Percentiles rank a stretch among this genome's conserved stretches.
phyloP scores from a whole-genome alignment of 2,888 invertebrate species.

The Hemicrepidius hirtus region DNA sequence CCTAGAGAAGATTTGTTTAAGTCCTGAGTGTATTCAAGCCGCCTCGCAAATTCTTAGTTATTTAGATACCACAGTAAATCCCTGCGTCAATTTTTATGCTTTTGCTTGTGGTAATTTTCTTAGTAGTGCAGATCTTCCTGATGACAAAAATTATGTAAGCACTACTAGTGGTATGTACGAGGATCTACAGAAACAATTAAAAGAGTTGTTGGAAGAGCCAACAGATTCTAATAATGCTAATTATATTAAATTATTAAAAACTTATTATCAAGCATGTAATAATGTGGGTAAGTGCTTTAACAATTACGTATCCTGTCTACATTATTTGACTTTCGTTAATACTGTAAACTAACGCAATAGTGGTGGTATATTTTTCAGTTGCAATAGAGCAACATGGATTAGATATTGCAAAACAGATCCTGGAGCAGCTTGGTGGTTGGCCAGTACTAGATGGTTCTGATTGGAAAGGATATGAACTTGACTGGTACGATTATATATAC shows the following conservation, averaged over 20 bases:
- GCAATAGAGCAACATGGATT: slow-evolving; percentile 59
- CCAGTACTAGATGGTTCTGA: slow-evolving; percentile 72
- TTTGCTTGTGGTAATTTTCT: slow-evolving; percentile 37
- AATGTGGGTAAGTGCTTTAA: slow-evolving; percentile 19
- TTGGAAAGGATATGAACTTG: slow-evolving; percentile 70
- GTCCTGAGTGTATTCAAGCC: slow-evolving; percentile 20
- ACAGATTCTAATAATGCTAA: not conserved
- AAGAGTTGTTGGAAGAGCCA: slow-evolving; percentile 2
- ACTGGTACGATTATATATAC: slow-evolving; percentile 65
- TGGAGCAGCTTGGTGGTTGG: slow-evolving; percentile 76
- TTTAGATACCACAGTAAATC: slow-evolving; percentile 18
- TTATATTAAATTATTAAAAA: slow-evolving; percentile 10
- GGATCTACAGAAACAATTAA: slow-evolving; percentile 2
- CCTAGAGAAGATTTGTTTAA: slow-evolving; percentile 30
- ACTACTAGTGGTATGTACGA: not conserved
- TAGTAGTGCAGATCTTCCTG: not conserved
- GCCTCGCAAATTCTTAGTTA: slow-evolving; percentile 25
- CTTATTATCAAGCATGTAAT: slow-evolving; percentile 23
- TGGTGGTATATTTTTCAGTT: not conserved
- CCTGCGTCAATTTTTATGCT: slow-evolving; percentile 35
- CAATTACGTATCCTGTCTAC: too few relatives aligned
- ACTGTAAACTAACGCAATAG: not conserved
- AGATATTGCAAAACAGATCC: slow-evolving; percentile 62
- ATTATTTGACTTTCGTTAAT: too few relatives aligned
- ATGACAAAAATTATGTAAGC: slow-evolving; percentile 14